Evolutionary conservation across 2,113 vertebrate species (phyloP), one percentile per base, ranked within the genome.

Genomic region (Hypocryptadius cinnamomeus): DNA sequence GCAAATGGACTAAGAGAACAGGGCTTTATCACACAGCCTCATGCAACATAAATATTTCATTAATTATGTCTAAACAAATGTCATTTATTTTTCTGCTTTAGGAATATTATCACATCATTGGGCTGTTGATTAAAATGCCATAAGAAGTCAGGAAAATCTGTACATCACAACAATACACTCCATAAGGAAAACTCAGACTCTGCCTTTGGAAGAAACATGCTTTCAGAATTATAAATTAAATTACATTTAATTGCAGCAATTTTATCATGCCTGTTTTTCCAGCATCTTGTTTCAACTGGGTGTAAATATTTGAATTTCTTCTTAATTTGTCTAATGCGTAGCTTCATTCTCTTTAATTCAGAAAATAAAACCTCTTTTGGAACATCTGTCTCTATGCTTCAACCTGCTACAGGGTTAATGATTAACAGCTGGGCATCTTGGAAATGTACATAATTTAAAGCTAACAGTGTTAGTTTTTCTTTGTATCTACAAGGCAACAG

Each of bases 41-140:
- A 91, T 97, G 97, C 97, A 97, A 98, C 96, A 97, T 97, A 98
- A 98, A 98, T 98, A 98, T 98, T 97, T 98, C 97, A 98, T 98
- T 98, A 98, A 98, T 98, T 97, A 96, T 93, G 95, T 97, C 98
- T 97, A 98, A 98, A 98, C 97, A 98, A 98, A 98, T 89, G 96
- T 97, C 97, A 97, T 95, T 97, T 98, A 97, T 97, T 97, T 98
- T 97, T 96, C 97, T 96, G 96, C 96, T 96, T 96, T 94, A 96
- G 93, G 96, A 97, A 97, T 97, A 97, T 97, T 97, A 98, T 97
- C 98, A 97, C 97, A 98, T 97, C 96, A 96, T 95, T 74, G 84
- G 97, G 95, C 91, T 95, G 94, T 96, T 96, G 97, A 97, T 96
- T 97, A 97, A 95, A 97, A 97, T 96, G 97, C 96, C 97, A 97